Conservation (phyloP, 2,888 invertebrate genomes). For the Tachina grossa region DNA sequence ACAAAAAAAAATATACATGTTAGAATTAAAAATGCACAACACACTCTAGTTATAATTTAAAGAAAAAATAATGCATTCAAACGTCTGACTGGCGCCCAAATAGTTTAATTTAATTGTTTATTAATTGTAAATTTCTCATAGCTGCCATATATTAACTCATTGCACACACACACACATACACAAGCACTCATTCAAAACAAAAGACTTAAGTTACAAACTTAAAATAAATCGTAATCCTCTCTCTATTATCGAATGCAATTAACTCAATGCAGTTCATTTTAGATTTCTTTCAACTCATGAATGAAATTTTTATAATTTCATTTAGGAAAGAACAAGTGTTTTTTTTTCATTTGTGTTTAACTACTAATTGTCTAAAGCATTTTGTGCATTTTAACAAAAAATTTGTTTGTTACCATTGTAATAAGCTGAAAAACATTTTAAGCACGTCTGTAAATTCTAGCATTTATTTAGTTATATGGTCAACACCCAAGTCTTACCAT, state of each 20-base stretch:
- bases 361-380: conserved; percentile 14
- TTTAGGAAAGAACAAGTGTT: conserved; percentile 62
- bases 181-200: not conserved
- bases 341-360: conserved; percentile 35
- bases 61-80: conserved; percentile 76
- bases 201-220: conserved; percentile 43
- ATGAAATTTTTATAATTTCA: conserved; percentile 35
- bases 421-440: conserved; percentile 67
- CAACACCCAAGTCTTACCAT: conserved; percentile 70
- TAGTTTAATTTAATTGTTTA: conserved; percentile 78
- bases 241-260: conserved; percentile 9
- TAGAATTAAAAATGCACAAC: conserved; percentile 65
- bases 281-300: conserved; percentile 34
- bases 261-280: conserved; percentile 20
- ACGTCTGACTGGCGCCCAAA: conserved; percentile 79
- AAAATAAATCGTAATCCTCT: not conserved
- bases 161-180: conserved; percentile 2
- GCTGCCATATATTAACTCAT: conserved; percentile 21
- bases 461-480: conserved; percentile 77
- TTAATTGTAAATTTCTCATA: conserved; percentile 71
- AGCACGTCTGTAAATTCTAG: conserved; percentile 63
- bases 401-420: conserved; percentile 61
- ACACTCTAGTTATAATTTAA: conserved; percentile 71
- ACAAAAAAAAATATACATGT: not conserved
- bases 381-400: conserved; percentile 29